These are phyloP conservation scores for Agriopis marginaria DNA, from an alignment of 2,888 invertebrate genomes.

Conservation along the genomic window DNA sequence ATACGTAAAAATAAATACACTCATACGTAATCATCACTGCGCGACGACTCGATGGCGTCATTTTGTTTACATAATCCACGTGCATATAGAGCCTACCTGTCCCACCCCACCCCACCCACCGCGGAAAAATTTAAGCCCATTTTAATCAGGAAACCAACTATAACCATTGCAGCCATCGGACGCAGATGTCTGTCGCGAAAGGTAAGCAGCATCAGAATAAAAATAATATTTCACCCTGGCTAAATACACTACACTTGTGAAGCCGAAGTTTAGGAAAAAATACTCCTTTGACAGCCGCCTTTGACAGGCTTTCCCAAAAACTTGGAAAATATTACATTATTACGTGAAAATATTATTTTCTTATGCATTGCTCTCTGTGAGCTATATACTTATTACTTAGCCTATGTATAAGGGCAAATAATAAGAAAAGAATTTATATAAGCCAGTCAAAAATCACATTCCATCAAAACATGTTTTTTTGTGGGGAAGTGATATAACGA, in stretches of 20 bases:
- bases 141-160: constrained; percentile 33
- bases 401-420: too few relatives aligned
- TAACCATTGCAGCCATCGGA: constrained; percentile 12
- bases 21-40: constrained; percentile 2
- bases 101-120: constrained; percentile 15
- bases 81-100: constrained; percentile 17
- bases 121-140: constrained; percentile 24
- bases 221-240: not conserved
- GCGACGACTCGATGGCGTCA: constrained; percentile 20
- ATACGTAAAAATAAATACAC: not conserved
- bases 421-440: too few relatives aligned
- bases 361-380: too few relatives aligned
- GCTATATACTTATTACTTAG: too few relatives aligned
- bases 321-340: too few relatives aligned
- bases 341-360: too few relatives aligned
- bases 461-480: too few relatives aligned
- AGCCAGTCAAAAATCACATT: too few relatives aligned
- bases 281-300: not conserved
- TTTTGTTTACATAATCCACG: constrained; percentile 40
- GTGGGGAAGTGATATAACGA: too few relatives aligned
- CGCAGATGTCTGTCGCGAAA: constrained; percentile 11
- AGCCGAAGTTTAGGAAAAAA: not conserved
- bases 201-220: not conserved
- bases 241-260: not conserved
- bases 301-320: too few relatives aligned